Conservation (phyloP, 2,113 vertebrate species). For the Entomyzon cyanotis region DNA sequence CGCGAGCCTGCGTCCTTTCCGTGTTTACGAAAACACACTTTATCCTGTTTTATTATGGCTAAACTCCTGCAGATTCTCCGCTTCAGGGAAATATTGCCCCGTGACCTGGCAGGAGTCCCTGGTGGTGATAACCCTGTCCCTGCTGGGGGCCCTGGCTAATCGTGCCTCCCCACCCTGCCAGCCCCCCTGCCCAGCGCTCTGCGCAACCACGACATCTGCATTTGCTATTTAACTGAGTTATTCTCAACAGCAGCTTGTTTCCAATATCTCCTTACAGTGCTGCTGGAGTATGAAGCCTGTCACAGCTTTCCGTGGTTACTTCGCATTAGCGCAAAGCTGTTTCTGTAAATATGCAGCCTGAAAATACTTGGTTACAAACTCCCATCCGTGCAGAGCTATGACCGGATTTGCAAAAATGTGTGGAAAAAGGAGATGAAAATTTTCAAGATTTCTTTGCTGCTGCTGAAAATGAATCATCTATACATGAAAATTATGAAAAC, state of each 20-base stretch:
- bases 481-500: background rate
- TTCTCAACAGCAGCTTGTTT: background rate
- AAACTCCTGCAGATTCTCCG: background rate
- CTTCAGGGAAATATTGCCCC: background rate
- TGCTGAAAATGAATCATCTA: conserved; percentile 8
- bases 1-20: background rate
- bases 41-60: conserved; percentile 19
- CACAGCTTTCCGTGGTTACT: background rate
- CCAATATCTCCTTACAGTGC: background rate
- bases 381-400: background rate
- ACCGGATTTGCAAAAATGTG: background rate
- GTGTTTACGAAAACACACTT: background rate
- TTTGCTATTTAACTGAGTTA: background rate
- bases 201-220: background rate
- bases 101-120: conserved; percentile 23
- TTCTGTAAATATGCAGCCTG: background rate
- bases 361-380: background rate
- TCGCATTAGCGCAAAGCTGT: background rate
- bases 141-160: background rate
- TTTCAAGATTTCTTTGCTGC: background rate
- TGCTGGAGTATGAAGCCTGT: background rate
- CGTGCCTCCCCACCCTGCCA: background rate
- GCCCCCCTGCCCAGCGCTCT: background rate
- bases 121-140: background rate
- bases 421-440: background rate